Base-by-base conservation (phyloP, 2,113 vertebrate genomes). In the Coryphaenoides rupestris region DNA sequence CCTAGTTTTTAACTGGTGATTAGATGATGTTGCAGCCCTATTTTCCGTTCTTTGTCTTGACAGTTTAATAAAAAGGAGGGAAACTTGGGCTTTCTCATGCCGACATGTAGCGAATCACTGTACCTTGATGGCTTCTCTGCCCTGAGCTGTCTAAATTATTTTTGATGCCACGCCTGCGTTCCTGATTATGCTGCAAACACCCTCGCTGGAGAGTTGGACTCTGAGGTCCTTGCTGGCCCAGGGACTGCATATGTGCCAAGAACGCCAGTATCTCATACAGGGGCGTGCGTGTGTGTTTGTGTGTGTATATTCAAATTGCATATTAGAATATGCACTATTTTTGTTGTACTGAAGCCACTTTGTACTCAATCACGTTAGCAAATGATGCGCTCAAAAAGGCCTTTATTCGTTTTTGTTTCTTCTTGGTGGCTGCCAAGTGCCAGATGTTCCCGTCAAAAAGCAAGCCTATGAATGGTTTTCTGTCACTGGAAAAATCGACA, bases 121-220 rank as follows among this genome's bases (percentile, higher is more conserved):
- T 80, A 70, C 75, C 70, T 65, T 77, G 23, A 52, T 64, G 4
- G 7, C 10, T 22, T 23, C 33, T 70, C 33, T 70, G 24, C 28
- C 5, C 72, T 57, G 60, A 79, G 62, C 68, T 73, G 59, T 40
- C 13, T 40, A 60, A n/a, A 62, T 60, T 70, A 68, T 52, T 80
- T 40, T 40, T 40, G 33, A 40, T 12, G 47, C 47, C 16, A 50
- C 16, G 9, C 4, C 47, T 23, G 68, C 72, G 68, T 12, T 78
- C 76, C 68, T 77, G 65, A 82, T 68, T 70, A 76, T 81, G 83
- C 85, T 85, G 83, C 80, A 79, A 71, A 75, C 57, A 62, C 71
- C 74, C 80, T 47, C 68, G 82, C 49, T 69, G 45, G 62, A 59
- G 24, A 71, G 56, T 64, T 58, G 52, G 55, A 61, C 22, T 54